Evolutionary conservation across 2,113 vertebrate genomes (phyloP).

Genomic region (Heterocephalus glaber): DNA sequence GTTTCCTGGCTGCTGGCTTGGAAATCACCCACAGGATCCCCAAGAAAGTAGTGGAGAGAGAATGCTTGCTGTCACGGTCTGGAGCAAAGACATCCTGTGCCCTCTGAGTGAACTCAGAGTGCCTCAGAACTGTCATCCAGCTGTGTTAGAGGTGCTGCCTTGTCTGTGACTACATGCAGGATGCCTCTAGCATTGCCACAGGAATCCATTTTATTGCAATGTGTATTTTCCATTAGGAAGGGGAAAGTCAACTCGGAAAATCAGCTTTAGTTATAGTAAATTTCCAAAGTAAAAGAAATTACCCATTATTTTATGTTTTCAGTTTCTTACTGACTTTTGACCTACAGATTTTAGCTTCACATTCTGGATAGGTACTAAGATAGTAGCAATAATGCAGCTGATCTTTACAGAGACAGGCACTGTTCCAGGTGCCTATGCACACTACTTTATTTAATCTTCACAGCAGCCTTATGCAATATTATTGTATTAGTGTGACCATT

Average conservation of each 20-base stretch:
- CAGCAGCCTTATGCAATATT: background rate
- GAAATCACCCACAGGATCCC: background rate
- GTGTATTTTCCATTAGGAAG: constrained; percentile 29
- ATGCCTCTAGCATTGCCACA: constrained; percentile 28
- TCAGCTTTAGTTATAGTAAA: background rate
- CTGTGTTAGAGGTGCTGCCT: background rate
- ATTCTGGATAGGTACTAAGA: background rate
- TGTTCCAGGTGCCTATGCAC: background rate
- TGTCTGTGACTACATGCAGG: background rate
- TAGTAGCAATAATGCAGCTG: background rate
- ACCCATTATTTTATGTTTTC: background rate
- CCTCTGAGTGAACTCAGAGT: constrained; percentile 51
- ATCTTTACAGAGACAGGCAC: background rate
- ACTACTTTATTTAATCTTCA: background rate
- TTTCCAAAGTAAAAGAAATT: background rate
- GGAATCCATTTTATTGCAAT: constrained; percentile 6
- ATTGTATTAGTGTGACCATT: background rate
- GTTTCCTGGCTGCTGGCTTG: background rate
- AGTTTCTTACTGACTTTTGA: constrained; percentile 42
- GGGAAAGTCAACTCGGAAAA: background rate
- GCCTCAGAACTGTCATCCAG: background rate
- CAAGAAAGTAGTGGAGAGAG: background rate
- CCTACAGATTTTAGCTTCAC: background rate
- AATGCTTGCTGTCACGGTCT: constrained; percentile 22
- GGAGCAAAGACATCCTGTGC: constrained; percentile 10